phyloP scores from a whole-genome alignment of 2,113 vertebrate genomes.

The Neotoma lepida region DNA sequence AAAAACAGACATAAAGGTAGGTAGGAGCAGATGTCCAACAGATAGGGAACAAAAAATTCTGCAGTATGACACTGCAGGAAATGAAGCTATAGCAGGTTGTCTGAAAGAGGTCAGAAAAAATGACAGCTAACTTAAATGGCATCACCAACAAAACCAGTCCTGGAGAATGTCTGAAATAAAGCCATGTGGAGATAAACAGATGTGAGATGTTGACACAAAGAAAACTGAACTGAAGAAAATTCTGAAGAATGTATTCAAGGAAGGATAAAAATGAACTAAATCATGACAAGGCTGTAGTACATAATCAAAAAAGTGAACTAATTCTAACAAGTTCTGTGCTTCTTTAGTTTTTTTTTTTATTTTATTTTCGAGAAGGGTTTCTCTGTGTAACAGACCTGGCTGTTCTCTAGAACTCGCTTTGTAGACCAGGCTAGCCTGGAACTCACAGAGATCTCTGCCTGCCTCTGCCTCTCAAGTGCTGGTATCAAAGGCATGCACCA shows the following conservation, averaged over 20 bases:
- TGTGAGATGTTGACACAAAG: neutral
- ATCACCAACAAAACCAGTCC: neutral
- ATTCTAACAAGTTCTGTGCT: neutral
- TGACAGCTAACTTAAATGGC: neutral
- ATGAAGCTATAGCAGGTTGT: neutral
- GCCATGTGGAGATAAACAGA: neutral
- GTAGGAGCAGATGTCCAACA: neutral
- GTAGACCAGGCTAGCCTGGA: no score
- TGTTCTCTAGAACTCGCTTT: no score
- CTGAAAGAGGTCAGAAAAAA: neutral
- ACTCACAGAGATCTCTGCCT: no score
- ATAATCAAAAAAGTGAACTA: neutral
- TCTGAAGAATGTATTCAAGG: neutral
- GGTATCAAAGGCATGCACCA: neutral
- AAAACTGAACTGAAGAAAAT: neutral
- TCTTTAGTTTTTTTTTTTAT: neutral
- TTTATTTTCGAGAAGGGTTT: no score
- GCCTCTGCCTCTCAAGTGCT: no score
- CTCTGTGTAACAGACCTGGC: no score
- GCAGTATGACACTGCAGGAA: neutral
- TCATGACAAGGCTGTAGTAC: no score
- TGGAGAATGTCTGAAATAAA: neutral
- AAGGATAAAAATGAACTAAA: constrained; percentile 23
- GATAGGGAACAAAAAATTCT: neutral
- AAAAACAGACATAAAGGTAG: neutral